Percentiles rank a stretch among this genome's conserved stretches.
Evolutionary conservation across 2,888 invertebrate genomes (phyloP).

Genomic region (Lepidonotus clava): DNA sequence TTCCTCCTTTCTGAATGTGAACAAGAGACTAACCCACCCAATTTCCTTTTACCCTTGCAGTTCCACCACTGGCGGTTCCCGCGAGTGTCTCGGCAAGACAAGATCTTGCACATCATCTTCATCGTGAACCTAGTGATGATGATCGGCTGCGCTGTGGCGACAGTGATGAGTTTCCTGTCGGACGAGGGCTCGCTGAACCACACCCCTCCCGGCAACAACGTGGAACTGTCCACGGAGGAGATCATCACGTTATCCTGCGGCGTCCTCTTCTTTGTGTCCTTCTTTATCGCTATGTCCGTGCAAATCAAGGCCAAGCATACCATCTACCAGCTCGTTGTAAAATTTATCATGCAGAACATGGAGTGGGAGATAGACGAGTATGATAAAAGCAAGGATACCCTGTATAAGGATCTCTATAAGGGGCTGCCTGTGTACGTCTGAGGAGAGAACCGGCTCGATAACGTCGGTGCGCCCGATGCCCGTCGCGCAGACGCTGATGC

Average conservation of each 20-base stretch:
- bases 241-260: conserved; percentile 82
- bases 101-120: conserved; percentile 82
- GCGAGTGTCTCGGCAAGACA: conserved; percentile 81
- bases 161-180: conserved; percentile 82
- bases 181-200: conserved; percentile 77
- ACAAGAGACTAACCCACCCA: too few relatives aligned
- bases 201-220: conserved; percentile 75
- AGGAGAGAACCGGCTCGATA: conserved; percentile 43
- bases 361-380: conserved; percentile 82
- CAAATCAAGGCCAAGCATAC: conserved; percentile 82
- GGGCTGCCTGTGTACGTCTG: conserved; percentile 46
- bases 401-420: conserved; percentile 52
- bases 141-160: conserved; percentile 82
- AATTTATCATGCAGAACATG: conserved; percentile 80
- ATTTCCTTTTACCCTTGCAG: conserved; percentile 75
- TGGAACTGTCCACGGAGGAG: conserved; percentile 81
- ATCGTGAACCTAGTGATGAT: conserved; percentile 81
- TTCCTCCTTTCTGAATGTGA: too few relatives aligned
- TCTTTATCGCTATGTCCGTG: conserved; percentile 83
- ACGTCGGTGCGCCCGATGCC: not conserved
- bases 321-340: conserved; percentile 80
- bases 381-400: conserved; percentile 75
- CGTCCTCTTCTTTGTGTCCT: conserved; percentile 83
- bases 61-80: conserved; percentile 82
- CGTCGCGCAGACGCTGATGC: conserved; percentile 3